Percentiles rank a stretch among this genome's conserved stretches.
Conservation (phyloP, 1,140 invertebrate genomes). For the Mycetomoellerius zeteki region DNA sequence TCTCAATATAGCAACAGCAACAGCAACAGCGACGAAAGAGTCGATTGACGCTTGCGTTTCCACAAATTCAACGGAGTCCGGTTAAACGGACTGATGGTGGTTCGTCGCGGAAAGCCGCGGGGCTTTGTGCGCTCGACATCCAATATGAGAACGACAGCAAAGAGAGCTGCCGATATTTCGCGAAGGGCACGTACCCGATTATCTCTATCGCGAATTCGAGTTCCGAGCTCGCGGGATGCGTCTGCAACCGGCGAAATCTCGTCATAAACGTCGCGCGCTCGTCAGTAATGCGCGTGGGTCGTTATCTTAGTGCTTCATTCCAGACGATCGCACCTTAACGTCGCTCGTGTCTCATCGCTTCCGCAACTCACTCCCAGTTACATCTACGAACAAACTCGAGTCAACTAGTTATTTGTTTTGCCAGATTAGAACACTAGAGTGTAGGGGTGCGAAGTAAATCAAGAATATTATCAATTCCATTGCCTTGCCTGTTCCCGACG, state of each 20-base stretch:
- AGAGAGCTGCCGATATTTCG: slow-evolving; percentile 40
- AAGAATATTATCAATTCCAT: slow-evolving; percentile 37
- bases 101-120: slow-evolving; percentile 17
- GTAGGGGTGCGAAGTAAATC: background rate
- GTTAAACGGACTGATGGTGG: background rate
- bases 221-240: background rate
- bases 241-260: background rate
- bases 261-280: slow-evolving; percentile 16
- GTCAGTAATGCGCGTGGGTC: background rate
- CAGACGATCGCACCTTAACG: slow-evolving; percentile 38
- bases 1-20: too few relatives aligned
- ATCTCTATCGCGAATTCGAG: slow-evolving; percentile 26
- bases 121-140: slow-evolving; percentile 25
- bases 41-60: slow-evolving; percentile 8
- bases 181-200: background rate
- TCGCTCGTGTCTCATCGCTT: slow-evolving; percentile 19
- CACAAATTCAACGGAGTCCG: background rate
- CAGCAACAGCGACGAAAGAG: background rate
- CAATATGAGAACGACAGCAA: slow-evolving; percentile 1
- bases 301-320: slow-evolving; percentile 57
- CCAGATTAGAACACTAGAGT: slow-evolving; percentile 36
- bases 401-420: slow-evolving; percentile 48
- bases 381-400: slow-evolving; percentile 45
- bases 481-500: slow-evolving; percentile 16
- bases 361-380: slow-evolving; percentile 18